Conservation (phyloP, 2,113 vertebrate species). For the Sylvietta virens region DNA sequence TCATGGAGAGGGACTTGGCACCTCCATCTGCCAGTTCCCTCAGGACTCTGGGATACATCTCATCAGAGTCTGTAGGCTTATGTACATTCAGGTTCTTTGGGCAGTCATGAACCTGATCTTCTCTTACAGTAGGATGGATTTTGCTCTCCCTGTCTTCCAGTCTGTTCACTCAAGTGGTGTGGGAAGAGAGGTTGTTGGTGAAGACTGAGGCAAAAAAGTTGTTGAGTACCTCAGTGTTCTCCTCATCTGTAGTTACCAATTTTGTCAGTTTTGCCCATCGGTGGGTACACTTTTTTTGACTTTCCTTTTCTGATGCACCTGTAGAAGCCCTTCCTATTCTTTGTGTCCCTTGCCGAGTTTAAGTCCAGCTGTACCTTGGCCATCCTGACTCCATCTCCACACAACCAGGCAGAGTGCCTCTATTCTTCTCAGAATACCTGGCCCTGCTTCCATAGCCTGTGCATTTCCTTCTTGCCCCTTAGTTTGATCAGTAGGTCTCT, state of each 20-base stretch:
- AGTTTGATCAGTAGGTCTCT: background rate
- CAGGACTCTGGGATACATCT: background rate
- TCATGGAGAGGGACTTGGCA: background rate
- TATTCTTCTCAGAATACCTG: background rate
- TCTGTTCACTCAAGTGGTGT: background rate
- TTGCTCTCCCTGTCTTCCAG: accelerated
- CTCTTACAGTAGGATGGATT: background rate
- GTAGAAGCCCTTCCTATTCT: background rate
- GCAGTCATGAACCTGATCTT: background rate
- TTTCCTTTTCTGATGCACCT: background rate
- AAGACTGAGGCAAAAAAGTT: background rate
- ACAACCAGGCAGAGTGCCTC: background rate
- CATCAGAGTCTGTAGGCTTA: background rate
- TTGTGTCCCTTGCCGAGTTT: background rate
- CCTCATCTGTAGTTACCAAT: background rate
- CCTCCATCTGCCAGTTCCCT: background rate
- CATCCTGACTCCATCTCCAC: background rate
- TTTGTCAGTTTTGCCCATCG: background rate
- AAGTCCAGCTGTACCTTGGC: background rate
- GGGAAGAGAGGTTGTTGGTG: background rate
- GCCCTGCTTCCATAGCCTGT: background rate
- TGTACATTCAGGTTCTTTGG: background rate
- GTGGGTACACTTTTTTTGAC: background rate
- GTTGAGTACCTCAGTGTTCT: background rate
- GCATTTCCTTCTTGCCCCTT: background rate